Conservation (phyloP, 2,888 invertebrate species). For the Tineola bisselliella region DNA sequence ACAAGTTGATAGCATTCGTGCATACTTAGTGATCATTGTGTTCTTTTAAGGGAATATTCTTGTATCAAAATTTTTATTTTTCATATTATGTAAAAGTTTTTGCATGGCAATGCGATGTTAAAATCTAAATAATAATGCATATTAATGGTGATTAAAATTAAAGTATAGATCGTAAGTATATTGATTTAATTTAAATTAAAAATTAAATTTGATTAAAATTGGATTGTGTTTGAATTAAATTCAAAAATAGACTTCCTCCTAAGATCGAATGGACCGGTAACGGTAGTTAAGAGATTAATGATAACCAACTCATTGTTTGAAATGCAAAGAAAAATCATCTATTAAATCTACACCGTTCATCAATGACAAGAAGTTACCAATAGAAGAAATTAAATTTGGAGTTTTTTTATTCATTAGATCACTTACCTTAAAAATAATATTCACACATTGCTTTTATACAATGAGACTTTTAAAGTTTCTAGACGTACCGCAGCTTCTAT, state of each 20-base stretch:
- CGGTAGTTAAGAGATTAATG: constrained; percentile 22
- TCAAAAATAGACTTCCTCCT: constrained; percentile 40
- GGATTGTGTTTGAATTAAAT: too few species aligned
- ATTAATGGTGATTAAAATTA: too few species aligned
- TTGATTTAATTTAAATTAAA: too few species aligned
- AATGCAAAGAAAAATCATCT: constrained; percentile 48
- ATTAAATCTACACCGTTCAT: constrained; percentile 28
- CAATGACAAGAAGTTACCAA: constrained; percentile 5
- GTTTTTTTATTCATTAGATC: not conserved
- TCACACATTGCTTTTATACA: too few species aligned
- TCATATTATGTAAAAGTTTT: too few species aligned
- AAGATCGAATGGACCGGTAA: not conserved
- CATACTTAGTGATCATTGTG: constrained; percentile 13
- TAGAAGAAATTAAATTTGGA: not conserved
- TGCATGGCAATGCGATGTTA: too few species aligned
- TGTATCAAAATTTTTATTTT: not conserved
- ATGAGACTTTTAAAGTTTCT: too few species aligned
- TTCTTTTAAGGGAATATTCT: not conserved
- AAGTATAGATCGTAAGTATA: too few species aligned
- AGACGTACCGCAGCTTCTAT: too few species aligned
- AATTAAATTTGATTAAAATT: too few species aligned
- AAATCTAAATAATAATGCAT: too few species aligned
- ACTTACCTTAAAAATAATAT: not conserved
- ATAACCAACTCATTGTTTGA: constrained; percentile 48
- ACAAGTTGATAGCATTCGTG: constrained; percentile 43